Evolutionary conservation across 2,797 vertebrate species (phyloP), one percentile per base, ranked within the genome.

Genomic region (Triplophysa bombifrons): DNA sequence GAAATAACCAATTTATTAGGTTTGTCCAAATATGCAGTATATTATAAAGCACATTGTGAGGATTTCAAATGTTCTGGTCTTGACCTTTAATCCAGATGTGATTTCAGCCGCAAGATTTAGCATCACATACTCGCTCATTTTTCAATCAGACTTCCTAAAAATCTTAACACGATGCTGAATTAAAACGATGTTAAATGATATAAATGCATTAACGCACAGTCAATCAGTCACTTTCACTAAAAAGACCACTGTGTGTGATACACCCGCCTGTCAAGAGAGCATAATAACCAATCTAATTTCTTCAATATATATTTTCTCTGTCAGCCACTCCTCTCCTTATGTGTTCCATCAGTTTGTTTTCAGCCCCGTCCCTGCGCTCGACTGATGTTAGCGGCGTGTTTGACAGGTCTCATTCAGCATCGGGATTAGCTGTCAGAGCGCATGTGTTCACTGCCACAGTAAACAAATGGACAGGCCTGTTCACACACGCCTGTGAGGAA

Each of bases 341-440:
- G 48, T 64, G 56, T 55, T 63, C 44, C 27, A 5, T 78, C 56
- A 63, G 20, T 79, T 72, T 72, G 19, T 64, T 56, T 51, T 41
- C 9, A 14, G 50, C 67, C 63, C 61, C 60, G 41, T 51, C 16
- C 46, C 48, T 71, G 50, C 48, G 72, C 25, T 73, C 55, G 63
- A 51, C 64, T 77, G 70, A 66, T 60, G 70, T 76, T 72, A 50
- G 61, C 79, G 19, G 41, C 63, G 55, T 84, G 71, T 60, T 51
- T 76, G 75, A 83, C 74, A 79, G 73, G 78, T 13, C 72, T 82
- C 70, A 78, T 71, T 87, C 66, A 74, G 72, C 80, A 80, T 67
- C 80, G 72, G 82, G 81, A 86, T 85, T 84, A 85, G 79, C 65
- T 85, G 82, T 87, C 85, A 89, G 55, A 50, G 11, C 53, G 8